Conservation (phyloP, 2,113 vertebrate species). For the Mormyrus iriodes region DNA sequence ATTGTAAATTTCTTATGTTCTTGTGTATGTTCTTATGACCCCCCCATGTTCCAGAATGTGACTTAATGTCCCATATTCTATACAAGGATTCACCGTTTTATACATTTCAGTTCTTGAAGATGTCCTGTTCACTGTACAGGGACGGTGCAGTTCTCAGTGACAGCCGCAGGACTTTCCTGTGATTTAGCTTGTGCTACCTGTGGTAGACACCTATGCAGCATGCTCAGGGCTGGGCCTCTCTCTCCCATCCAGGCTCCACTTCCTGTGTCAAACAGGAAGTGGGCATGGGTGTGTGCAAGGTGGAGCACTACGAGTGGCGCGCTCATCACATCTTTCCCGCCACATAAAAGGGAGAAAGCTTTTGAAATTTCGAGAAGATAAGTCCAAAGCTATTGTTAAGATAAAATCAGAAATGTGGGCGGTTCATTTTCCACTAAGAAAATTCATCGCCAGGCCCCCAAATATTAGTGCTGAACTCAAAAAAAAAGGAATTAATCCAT, state of each 20-base stretch:
- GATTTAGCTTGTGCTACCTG: background rate
- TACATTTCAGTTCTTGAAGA: background rate
- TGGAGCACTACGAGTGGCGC: background rate
- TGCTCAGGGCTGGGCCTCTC: too few species aligned
- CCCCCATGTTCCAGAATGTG: background rate
- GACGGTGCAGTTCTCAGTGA: background rate
- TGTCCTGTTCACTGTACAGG: background rate
- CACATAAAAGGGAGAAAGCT: background rate
- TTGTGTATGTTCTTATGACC: too few species aligned
- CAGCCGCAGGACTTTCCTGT: background rate
- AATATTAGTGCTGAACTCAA: background rate
- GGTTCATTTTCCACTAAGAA: background rate
- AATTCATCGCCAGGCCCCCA: background rate
- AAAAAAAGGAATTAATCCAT: background rate
- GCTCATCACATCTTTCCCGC: background rate
- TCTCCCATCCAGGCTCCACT: background rate
- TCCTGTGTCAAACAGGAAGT: conserved; percentile 6
- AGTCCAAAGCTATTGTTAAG: background rate
- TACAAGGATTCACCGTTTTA: background rate
- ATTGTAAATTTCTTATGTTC: too few species aligned
- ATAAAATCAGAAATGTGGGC: background rate
- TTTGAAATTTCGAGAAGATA: background rate
- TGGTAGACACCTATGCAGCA: background rate
- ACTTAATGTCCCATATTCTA: background rate
- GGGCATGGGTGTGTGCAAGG: background rate